These are phyloP conservation scores for Chelmon rostratus DNA, from an alignment of 2,797 vertebrate species.

Conservation along the genomic window DNA sequence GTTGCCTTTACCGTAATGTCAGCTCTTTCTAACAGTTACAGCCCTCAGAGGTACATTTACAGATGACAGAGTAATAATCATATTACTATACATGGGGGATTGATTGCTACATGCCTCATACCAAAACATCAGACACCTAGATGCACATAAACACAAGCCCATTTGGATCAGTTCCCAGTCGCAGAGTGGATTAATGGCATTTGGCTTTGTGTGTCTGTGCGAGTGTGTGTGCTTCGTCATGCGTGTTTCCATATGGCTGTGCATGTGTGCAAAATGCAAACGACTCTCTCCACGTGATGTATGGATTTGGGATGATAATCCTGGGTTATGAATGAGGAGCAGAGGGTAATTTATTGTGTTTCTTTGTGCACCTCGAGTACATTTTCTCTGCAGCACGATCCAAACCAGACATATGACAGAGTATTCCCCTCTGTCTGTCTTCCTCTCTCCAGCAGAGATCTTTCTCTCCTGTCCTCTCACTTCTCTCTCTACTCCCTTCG, in stretches of 20 bases:
- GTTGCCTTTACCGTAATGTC: constrained; percentile 19
- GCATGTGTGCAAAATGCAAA: constrained; percentile 67
- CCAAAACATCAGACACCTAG: constrained; percentile 60
- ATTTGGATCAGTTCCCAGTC: constrained; percentile 68
- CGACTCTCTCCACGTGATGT: constrained; percentile 69
- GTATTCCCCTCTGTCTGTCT: constrained; percentile 30
- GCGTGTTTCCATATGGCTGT: constrained; percentile 65
- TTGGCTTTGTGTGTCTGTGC: constrained; percentile 55
- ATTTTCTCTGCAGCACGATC: constrained; percentile 64
- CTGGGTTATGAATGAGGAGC: constrained; percentile 77
- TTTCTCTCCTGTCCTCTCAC: constrained; percentile 32
- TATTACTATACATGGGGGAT: constrained; percentile 49
- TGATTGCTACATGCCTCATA: constrained; percentile 57
- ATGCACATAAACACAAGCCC: constrained; percentile 51
- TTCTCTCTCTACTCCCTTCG: constrained; percentile 39
- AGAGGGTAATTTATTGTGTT: constrained; percentile 80
- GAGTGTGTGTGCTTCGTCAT: constrained; percentile 43
- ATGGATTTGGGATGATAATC: constrained; percentile 79
- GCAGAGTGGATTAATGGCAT: constrained; percentile 71
- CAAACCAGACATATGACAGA: constrained; percentile 67
- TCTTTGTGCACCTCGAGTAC: constrained; percentile 71
- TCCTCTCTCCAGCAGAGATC: constrained; percentile 56
- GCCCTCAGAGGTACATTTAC: constrained; percentile 47
- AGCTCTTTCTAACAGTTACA: constrained; percentile 10
- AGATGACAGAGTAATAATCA: constrained; percentile 54